Evolutionary conservation across 2,113 vertebrate genomes (phyloP).

Genomic region (Chaenogobius annularis): DNA sequence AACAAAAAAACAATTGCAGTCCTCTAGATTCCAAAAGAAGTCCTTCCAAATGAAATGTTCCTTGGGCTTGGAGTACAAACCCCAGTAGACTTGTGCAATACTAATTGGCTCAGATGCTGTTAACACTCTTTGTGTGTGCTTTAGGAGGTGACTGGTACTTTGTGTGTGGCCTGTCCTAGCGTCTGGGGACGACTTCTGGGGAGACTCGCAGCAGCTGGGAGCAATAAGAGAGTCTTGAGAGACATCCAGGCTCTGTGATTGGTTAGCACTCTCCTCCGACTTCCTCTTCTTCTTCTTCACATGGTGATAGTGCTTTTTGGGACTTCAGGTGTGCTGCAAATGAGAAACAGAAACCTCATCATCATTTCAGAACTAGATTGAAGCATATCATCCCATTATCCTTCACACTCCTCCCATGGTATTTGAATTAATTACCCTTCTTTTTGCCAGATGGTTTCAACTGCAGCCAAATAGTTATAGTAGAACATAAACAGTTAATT

Average conservation of each 20-base stretch:
- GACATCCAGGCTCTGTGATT: conserved; percentile 3
- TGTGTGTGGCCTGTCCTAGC: conserved; percentile 17
- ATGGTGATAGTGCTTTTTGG: conserved; percentile 86
- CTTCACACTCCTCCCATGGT: too few relatives aligned
- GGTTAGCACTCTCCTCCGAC: conserved; percentile 44
- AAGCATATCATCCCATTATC: too few relatives aligned
- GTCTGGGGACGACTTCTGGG: conserved; percentile 29
- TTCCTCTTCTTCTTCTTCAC: conserved; percentile 85
- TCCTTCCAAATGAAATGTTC: neutral
- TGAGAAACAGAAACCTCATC: conserved; percentile 16
- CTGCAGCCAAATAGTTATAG: neutral
- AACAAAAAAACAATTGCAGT: neutral
- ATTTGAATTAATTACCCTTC: too few relatives aligned
- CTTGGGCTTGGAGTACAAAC: neutral
- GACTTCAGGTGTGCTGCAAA: conserved; percentile 88
- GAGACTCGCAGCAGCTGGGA: conserved; percentile 22
- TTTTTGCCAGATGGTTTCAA: neutral
- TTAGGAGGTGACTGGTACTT: conserved; percentile 27
- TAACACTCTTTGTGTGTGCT: neutral
- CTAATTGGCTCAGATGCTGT: neutral
- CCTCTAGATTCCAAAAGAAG: neutral
- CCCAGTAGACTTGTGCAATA: neutral
- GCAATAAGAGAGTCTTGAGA: conserved; percentile 23
- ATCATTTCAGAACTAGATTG: too few relatives aligned
- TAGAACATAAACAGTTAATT: neutral